Evolutionary conservation across 2,888 invertebrate genomes (phyloP), one percentile per base, ranked within the genome.

Genomic region (Nineta flava): DNA sequence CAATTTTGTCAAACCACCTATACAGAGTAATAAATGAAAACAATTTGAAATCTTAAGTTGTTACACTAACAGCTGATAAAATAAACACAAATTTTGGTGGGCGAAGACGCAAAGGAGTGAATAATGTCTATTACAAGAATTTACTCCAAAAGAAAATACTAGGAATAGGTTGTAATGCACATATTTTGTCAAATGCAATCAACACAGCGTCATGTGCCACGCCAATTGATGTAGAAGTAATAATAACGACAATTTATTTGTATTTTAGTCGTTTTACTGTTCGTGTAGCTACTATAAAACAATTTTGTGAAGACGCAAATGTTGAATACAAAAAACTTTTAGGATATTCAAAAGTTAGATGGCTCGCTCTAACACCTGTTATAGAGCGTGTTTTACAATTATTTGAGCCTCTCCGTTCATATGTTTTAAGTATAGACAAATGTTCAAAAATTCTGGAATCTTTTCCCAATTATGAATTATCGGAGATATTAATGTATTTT

Each of bases 351-450:
- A 58, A 56, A 54, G 51, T 53, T 12, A 55, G 57, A 53, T 59
- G 58, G 54, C 53, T 58, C 46, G 55, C 57, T 52, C 48, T 55
- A 48, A 54, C 53, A 35, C 55, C 57, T 49, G 53, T 57, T n/a
- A 32, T 58, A 54, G 53, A 56, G 44, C 52, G 55, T 41, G 54
- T 57, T 55, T 49, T 58, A 41, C 51, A 56, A 50, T 53, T 58
- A 53, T 57, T 50, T 57, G 54, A 57, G n/a, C 55, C 55, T 44
- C 54, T 57, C 16, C 52, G 52, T 49, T 58, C 56, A 52, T 56
- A 58, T 55, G 56, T 59, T 55, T 53, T 58, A 54, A 56, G 55
- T 46, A 43, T 57, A 34, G 56, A 57, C 47, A 58, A 57, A 55
- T 57, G 55, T 55, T 57, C 59, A 45, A 55, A 49, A 55, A 53